Conservation (phyloP, 1,140 invertebrate species). For the Propsilocerus akamusi region DNA sequence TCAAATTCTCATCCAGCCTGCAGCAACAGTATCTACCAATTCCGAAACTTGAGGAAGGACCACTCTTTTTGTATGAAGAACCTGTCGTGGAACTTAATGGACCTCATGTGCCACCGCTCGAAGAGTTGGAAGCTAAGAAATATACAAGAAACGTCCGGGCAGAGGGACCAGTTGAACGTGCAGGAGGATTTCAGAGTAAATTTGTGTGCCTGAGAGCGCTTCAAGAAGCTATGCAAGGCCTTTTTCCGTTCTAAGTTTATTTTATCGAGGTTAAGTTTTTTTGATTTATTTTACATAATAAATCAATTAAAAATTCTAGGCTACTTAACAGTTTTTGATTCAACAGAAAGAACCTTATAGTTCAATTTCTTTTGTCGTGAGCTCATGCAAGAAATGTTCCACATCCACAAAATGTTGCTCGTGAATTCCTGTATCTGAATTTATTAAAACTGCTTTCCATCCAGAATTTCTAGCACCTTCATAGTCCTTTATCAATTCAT, state of each 20-base stretch:
- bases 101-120: conserved; percentile 42
- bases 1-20: conserved; percentile 45
- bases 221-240: conserved; percentile 73
- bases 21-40: conserved; percentile 37
- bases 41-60: conserved; percentile 53
- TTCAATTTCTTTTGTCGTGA: background rate
- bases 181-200: conserved; percentile 69
- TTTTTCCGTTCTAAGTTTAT: conserved; percentile 33
- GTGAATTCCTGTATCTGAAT: background rate
- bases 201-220: conserved; percentile 74
- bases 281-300: background rate
- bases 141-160: conserved; percentile 58
- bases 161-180: conserved; percentile 54
- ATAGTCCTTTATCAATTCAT: background rate
- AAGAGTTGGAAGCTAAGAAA: conserved; percentile 43
- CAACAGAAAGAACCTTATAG: background rate
- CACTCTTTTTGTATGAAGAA: conserved; percentile 48
- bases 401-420: background rate
- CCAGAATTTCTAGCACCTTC: background rate
- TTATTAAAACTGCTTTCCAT: background rate
- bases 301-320: background rate
- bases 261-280: background rate
- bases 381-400: background rate
- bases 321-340: background rate
- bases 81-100: conserved; percentile 42